Evolutionary conservation across 1,140 invertebrate species (phyloP).

Genomic region (Trichonephila clavata): DNA sequence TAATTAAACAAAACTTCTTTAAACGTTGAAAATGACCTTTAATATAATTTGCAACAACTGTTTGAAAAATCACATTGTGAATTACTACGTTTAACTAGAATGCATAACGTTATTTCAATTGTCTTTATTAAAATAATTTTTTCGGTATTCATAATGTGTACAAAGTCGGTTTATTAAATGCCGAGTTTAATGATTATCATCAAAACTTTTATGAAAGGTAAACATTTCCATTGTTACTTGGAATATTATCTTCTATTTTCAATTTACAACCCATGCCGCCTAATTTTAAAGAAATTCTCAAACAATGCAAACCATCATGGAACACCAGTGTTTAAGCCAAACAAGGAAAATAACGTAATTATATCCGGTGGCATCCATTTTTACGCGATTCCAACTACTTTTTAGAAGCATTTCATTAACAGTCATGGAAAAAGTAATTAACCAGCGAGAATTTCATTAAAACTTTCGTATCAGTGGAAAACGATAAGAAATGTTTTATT

Average conservation of each 20-base stretch:
- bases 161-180: no score
- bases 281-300: neutral
- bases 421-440: slow-evolving; percentile 30
- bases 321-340: neutral
- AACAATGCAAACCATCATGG: neutral
- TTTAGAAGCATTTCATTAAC: slow-evolving; percentile 32
- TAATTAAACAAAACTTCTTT: no score
- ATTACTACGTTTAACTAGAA: no score
- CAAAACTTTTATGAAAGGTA: no score
- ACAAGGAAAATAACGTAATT: neutral
- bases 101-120: no score
- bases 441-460: slow-evolving; percentile 27
- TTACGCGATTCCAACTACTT: neutral
- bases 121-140: no score
- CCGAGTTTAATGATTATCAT: no score
- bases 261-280: neutral
- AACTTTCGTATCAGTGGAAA: slow-evolving; percentile 28
- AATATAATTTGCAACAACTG: no score
- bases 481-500: slow-evolving; percentile 32
- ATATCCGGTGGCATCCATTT: neutral
- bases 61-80: no score
- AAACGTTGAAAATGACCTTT: no score
- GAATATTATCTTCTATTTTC: neutral
- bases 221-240: no score
- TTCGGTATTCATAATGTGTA: no score